Percentiles rank a stretch among this genome's conserved stretches.
phyloP scores from a whole-genome alignment of 1,140 invertebrate genomes.

The Drosophila arawakana region DNA sequence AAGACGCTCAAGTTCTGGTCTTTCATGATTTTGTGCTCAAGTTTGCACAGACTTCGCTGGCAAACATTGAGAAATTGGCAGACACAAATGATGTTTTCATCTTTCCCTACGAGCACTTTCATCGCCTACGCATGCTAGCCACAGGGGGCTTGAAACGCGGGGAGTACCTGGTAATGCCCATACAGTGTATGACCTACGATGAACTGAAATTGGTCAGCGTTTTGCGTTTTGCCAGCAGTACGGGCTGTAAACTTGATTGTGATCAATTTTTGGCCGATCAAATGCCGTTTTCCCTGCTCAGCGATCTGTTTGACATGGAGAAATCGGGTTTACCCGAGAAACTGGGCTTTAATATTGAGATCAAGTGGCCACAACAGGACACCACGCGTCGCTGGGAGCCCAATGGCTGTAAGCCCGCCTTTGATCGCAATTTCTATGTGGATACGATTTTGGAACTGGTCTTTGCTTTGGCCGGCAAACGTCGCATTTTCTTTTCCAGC shows the following conservation, averaged over 20 bases:
- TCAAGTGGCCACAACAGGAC: conserved; percentile 96
- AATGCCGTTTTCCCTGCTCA: conserved; percentile 95
- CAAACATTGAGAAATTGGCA: conserved; percentile 21
- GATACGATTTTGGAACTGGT: conserved; percentile 91
- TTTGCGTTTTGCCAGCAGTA: conserved; percentile 21
- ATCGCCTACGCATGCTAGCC: conserved; percentile 30
- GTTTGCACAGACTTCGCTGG: conserved; percentile 24
- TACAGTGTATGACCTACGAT: conserved; percentile 51
- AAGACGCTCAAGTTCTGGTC: conserved; percentile 66
- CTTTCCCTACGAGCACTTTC: conserved; percentile 48
- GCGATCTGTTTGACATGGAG: conserved; percentile 88
- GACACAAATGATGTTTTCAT: conserved; percentile 37
- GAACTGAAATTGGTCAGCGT: conserved; percentile 27
- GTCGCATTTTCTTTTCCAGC: conserved; percentile 95
- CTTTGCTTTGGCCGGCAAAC: conserved; percentile 89
- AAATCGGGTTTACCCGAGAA: conserved; percentile 87
- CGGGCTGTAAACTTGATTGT: conserved; percentile 50
- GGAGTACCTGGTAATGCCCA: conserved; percentile 41
- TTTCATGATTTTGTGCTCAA: conserved; percentile 60
- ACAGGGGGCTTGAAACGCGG: conserved; percentile 44
- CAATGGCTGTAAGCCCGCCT: conserved; percentile 86
- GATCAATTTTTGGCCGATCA: conserved; percentile 91
- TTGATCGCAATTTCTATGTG: conserved; percentile 94
- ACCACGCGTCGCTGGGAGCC: conserved; percentile 92
- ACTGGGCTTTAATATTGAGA: conserved; percentile 96